phyloP scores from a whole-genome alignment of 1,140 invertebrate genomes.

The Zelostemma sp. region DNA sequence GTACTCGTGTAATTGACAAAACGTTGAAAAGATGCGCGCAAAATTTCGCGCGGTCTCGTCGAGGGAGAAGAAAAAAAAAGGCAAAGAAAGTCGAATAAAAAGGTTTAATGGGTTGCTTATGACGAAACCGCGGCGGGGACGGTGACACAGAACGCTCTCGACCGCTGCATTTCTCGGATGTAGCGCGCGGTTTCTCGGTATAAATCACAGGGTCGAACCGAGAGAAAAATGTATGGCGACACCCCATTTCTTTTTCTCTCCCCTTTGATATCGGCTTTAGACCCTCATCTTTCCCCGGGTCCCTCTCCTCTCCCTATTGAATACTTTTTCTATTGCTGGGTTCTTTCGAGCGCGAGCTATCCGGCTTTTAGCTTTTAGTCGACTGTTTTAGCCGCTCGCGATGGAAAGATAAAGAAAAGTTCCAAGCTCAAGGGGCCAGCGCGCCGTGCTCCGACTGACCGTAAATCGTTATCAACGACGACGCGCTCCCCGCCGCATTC shows the following conservation, averaged over 20 bases:
- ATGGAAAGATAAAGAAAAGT: slow-evolving; percentile 48
- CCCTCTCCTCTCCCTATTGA: slow-evolving; percentile 3
- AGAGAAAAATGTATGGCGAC: slow-evolving; percentile 32
- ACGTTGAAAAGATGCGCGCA: too few relatives aligned
- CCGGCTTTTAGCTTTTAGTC: slow-evolving; percentile 48
- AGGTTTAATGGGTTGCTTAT: slow-evolving; percentile 1
- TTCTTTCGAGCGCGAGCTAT: slow-evolving; percentile 29
- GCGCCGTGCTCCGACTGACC: slow-evolving; percentile 34
- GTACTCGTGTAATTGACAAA: too few relatives aligned
- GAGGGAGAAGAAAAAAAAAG: too few relatives aligned
- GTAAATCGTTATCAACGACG: slow-evolving; percentile 47
- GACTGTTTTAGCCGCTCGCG: slow-evolving; percentile 44
- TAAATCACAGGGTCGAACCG: slow-evolving; percentile 22
- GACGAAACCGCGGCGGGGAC: neutral
- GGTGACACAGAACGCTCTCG: neutral
- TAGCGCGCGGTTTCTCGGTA: slow-evolving; percentile 14
- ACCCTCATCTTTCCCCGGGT: slow-evolving; percentile 13
- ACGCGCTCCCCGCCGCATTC: slow-evolving; percentile 32
- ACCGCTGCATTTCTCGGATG: neutral
- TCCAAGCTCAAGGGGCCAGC: slow-evolving; percentile 32
- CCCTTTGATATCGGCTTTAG: slow-evolving; percentile 40
- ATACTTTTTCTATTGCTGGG: slow-evolving; percentile 31
- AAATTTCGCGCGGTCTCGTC: too few relatives aligned
- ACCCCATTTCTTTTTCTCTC: slow-evolving; percentile 38
- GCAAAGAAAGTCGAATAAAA: too few relatives aligned